A percentile compares a stretch with the other conserved stretches of the same genome.
These are phyloP conservation scores for Lepidocyrtoides sp. DNA, from an alignment of 2,888 invertebrate genomes.

Conservation along the genomic window DNA sequence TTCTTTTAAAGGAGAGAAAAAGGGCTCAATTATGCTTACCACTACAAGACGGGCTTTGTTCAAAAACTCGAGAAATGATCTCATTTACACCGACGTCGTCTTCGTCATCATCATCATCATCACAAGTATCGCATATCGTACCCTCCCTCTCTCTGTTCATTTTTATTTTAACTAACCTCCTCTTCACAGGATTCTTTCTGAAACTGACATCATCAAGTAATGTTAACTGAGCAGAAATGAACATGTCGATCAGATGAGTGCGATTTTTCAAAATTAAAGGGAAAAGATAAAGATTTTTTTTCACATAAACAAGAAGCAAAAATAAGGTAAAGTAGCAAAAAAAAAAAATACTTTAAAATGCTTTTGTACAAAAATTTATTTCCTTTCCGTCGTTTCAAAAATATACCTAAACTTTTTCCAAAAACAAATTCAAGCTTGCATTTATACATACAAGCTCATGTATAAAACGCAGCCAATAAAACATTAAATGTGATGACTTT, in stretches of 20 bases:
- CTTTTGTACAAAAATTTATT: too few relatives aligned
- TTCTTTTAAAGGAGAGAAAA: not conserved
- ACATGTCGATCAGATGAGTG: not conserved
- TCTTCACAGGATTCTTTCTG: not conserved
- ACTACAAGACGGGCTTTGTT: not conserved
- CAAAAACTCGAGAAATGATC: slow-evolving; percentile 8
- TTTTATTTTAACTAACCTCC: not conserved
- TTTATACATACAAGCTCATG: too few relatives aligned
- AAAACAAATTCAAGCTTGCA: too few relatives aligned
- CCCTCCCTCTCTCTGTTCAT: not conserved
- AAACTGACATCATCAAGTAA: not conserved
- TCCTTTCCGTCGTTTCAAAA: too few relatives aligned
- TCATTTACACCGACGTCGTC: slow-evolving; percentile 11
- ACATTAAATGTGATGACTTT: slow-evolving; percentile 13
- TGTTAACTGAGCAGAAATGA: not conserved
- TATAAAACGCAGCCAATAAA: not conserved
- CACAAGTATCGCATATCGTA: too few relatives aligned
- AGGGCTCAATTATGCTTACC: not conserved
- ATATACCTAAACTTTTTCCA: too few relatives aligned
- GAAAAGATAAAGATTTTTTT: not conserved
- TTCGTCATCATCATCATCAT: not conserved
- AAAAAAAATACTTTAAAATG: too few relatives aligned
- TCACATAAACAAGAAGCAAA: not conserved
- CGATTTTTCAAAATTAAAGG: too few relatives aligned
- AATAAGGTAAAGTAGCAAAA: not conserved